Conservation (phyloP, 92 coral and sea anemone species). For the Palythoa grandis region DNA sequence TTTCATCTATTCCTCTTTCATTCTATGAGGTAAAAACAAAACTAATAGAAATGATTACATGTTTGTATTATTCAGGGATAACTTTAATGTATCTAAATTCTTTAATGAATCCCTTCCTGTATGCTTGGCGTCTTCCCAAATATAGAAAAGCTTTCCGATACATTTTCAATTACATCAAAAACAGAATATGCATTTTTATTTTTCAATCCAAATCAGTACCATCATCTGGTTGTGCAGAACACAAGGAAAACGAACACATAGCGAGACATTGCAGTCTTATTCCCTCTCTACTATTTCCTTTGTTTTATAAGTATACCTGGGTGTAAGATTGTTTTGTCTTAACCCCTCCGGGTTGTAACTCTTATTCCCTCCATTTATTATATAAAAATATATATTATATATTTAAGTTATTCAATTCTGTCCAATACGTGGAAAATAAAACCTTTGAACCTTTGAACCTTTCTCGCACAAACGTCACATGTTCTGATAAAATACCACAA, state of each 20-base stretch:
- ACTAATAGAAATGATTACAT: background rate
- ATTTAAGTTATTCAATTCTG: too few species aligned
- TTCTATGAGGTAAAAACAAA: background rate
- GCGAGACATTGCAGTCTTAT: background rate
- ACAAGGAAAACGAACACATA: background rate
- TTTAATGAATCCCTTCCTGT: background rate
- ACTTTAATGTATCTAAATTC: background rate
- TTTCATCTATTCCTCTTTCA: background rate
- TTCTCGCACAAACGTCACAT: too few species aligned
- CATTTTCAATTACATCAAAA: background rate
- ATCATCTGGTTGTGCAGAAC: background rate
- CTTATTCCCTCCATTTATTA: too few species aligned
- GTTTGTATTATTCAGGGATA: background rate
- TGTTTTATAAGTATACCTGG: too few species aligned
- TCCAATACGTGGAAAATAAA: too few species aligned
- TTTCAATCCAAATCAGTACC: background rate
- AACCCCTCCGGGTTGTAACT: too few species aligned
- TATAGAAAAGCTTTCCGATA: background rate
- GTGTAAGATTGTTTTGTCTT: too few species aligned
- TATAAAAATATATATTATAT: too few species aligned
- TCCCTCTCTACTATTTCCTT: too few species aligned
- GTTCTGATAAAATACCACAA: too few species aligned
- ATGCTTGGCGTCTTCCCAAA: background rate
- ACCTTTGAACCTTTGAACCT: too few species aligned
- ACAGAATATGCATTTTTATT: background rate